A percentile compares a stretch with the other conserved stretches of the same genome.
phyloP scores from a whole-genome alignment of 2,797 vertebrate species.

The Pelodytes ibericus region DNA sequence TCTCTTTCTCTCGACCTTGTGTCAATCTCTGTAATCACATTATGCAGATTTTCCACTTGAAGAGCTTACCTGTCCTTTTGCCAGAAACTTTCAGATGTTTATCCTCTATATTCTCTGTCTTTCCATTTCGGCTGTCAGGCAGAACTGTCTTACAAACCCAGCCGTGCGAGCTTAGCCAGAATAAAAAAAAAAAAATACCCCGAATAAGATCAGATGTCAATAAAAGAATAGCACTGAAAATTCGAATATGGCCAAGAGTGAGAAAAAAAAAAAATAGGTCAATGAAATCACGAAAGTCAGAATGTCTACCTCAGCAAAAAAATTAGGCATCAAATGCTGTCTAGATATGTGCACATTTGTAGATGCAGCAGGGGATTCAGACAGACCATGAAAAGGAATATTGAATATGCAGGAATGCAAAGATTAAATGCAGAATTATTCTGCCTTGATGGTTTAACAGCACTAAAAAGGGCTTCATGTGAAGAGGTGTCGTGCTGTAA shows the following conservation, averaged over 20 bases:
- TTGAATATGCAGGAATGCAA: not conserved
- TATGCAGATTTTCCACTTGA: not conserved
- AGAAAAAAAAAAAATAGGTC: constrained; percentile 41
- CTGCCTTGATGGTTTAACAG: too few species aligned
- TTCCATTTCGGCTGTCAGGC: constrained; percentile 25
- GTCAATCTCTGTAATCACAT: not conserved
- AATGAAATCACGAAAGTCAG: constrained; percentile 9
- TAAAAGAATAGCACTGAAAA: constrained; percentile 18
- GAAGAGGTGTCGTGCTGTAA: too few species aligned
- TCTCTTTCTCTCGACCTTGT: not conserved
- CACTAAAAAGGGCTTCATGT: too few species aligned
- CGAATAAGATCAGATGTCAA: constrained; percentile 29
- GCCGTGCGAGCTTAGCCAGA: not conserved
- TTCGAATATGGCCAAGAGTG: constrained; percentile 26
- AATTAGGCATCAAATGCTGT: not conserved
- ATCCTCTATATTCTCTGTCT: not conserved
- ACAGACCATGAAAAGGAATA: constrained; percentile 30
- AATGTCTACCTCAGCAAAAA: constrained; percentile 16
- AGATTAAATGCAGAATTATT: not conserved
- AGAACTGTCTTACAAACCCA: not conserved
- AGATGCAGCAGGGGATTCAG: constrained; percentile 19
- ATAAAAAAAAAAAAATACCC: constrained; percentile 44
- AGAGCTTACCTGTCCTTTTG: not conserved
- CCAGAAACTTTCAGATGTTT: constrained; percentile 21
- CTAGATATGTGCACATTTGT: constrained; percentile 1